phyloP scores from a whole-genome alignment of 2,113 vertebrate genomes.

The Anas platyrhynchos region DNA sequence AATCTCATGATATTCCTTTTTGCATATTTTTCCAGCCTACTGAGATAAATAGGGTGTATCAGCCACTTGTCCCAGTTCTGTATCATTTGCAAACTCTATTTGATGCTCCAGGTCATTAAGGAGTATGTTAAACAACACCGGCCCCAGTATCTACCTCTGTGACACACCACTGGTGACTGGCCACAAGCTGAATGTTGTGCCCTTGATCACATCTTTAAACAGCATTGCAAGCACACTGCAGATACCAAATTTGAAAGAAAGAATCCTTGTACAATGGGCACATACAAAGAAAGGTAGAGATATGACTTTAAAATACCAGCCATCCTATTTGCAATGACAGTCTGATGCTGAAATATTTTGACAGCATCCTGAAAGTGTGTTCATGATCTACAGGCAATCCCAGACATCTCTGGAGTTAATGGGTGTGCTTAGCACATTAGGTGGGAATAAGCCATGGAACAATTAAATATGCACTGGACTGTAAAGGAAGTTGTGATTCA shows the following conservation, averaged over 20 bases:
- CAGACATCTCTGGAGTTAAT: constrained; percentile 23
- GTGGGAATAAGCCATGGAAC: constrained; percentile 7
- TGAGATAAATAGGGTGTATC: not conserved
- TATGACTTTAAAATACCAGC: not conserved
- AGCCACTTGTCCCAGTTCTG: not conserved
- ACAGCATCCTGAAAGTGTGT: not conserved
- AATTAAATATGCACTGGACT: not conserved
- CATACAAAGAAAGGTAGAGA: not conserved
- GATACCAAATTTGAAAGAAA: not conserved
- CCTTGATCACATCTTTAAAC: not conserved
- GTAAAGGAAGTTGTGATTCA: not conserved
- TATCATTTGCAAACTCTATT: not conserved
- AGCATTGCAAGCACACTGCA: not conserved
- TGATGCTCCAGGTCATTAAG: not conserved
- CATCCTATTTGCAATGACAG: not conserved
- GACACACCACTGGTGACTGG: accelerated
- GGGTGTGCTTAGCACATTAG: not conserved
- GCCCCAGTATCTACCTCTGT: not conserved
- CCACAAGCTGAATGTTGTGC: accelerated
- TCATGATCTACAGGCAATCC: constrained; percentile 28
- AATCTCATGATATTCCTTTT: accelerated
- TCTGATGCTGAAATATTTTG: constrained; percentile 42
- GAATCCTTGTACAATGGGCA: not conserved
- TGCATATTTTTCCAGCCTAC: not conserved
- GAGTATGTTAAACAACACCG: not conserved